These are phyloP conservation scores for Leptocoma aspasia DNA, from an alignment of 2,113 vertebrate genomes.

Conservation along the genomic window DNA sequence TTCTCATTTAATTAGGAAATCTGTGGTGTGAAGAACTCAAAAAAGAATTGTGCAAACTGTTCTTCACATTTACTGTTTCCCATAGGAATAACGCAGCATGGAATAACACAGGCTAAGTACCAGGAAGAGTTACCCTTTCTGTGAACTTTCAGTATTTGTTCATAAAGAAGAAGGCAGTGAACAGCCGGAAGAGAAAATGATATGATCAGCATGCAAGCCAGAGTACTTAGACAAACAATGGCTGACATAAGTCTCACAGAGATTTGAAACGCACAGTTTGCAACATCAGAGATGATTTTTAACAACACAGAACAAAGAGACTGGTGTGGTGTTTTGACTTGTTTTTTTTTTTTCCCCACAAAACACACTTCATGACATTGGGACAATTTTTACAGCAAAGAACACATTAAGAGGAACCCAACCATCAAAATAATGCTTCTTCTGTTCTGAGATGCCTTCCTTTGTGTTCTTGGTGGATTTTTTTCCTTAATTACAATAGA, in stretches of 20 bases:
- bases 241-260: not conserved
- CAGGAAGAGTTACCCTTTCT: not conserved
- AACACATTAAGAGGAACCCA: not conserved
- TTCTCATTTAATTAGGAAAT: not conserved
- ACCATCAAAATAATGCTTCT: not conserved
- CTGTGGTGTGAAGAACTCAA: not conserved
- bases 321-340: not conserved
- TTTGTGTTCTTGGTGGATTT: accelerated
- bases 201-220: not conserved
- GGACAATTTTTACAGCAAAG: not conserved
- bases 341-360: not conserved
- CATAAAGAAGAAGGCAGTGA: not conserved
- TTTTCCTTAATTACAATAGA: not conserved
- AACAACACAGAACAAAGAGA: not conserved
- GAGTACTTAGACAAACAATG: not conserved
- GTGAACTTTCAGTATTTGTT: not conserved
- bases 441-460: not conserved
- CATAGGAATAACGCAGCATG: not conserved
- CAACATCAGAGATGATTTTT: not conserved
- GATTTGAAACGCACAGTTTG: not conserved
- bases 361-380: not conserved
- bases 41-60: not conserved
- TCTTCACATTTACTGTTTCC: not conserved
- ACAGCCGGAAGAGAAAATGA: not conserved
- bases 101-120: not conserved